These are phyloP conservation scores for Pomacea canaliculata DNA, from an alignment of 2,888 invertebrate genomes.

Conservation along the genomic window DNA sequence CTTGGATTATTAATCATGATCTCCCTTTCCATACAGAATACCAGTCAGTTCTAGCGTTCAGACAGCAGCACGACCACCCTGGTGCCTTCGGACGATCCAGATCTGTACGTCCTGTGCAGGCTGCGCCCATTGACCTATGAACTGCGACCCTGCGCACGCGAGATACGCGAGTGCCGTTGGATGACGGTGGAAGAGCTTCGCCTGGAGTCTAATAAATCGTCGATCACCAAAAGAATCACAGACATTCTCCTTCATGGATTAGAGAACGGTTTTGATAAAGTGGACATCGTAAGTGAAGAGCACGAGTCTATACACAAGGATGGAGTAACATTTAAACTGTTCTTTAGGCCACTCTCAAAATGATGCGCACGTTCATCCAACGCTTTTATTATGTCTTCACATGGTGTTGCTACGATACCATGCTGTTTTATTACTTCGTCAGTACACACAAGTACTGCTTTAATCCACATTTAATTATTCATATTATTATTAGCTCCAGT, in stretches of 20 bases:
- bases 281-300: slow-evolving; percentile 51
- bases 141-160: slow-evolving; percentile 55
- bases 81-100: slow-evolving; percentile 67
- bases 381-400: too few relatives aligned
- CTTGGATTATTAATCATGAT: too few relatives aligned
- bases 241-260: slow-evolving; percentile 51
- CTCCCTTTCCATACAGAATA: slow-evolving; percentile 52
- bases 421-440: too few relatives aligned
- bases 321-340: slow-evolving; percentile 52
- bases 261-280: slow-evolving; percentile 53
- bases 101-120: slow-evolving; percentile 65
- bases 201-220: slow-evolving; percentile 39
- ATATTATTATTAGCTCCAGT: too few relatives aligned
- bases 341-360: slow-evolving; percentile 38
- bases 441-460: too few relatives aligned
- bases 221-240: slow-evolving; percentile 50
- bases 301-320: slow-evolving; percentile 57
- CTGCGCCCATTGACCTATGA: slow-evolving; percentile 58
- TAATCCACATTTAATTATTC: too few relatives aligned
- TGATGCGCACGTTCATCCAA: too few relatives aligned
- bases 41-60: slow-evolving; percentile 59
- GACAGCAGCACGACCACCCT: slow-evolving; percentile 65
- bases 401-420: too few relatives aligned
- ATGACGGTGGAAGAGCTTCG: slow-evolving; percentile 54
- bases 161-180: slow-evolving; percentile 62